Evolutionary conservation across 2,797 vertebrate species (phyloP).

Genomic region (Chromis chromis): DNA sequence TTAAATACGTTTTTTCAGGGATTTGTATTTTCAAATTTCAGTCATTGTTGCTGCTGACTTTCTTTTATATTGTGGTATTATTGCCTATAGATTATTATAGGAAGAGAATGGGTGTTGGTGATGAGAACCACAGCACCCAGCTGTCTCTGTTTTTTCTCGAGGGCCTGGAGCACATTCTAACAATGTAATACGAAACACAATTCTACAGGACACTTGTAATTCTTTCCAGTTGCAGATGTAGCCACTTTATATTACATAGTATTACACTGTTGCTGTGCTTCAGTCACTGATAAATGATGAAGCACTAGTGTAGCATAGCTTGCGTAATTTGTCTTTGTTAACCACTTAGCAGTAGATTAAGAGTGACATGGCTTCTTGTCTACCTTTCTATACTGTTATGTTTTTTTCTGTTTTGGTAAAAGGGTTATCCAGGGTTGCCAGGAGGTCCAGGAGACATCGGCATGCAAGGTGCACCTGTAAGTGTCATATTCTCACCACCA

Average conservation of each 20-base stretch:
- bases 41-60: conserved; percentile 2
- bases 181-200: conserved; percentile 28
- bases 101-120: background rate
- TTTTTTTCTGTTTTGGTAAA: conserved; percentile 59
- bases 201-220: conserved; percentile 3
- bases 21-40: background rate
- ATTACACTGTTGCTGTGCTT: background rate
- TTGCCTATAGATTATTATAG: background rate
- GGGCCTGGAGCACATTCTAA: conserved; percentile 8
- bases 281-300: background rate
- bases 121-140: conserved; percentile 25
- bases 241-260: conserved; percentile 1
- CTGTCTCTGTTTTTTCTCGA: background rate
- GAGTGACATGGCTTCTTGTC: conserved; percentile 7
- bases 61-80: conserved; percentile 33
- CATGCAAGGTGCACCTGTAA: conserved; percentile 89
- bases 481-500: conserved; percentile 66
- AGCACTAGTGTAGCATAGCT: background rate
- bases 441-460: conserved; percentile 90
- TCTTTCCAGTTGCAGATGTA: conserved; percentile 28
- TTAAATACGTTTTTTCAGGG: conserved; percentile 14
- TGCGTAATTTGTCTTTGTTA: background rate
- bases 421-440: conserved; percentile 94
- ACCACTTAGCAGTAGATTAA: background rate
- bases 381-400: conserved; percentile 7